Evolutionary conservation across 23 tunicate genomes (phyloP).

Genomic region (Clavelina lepadiformis): DNA sequence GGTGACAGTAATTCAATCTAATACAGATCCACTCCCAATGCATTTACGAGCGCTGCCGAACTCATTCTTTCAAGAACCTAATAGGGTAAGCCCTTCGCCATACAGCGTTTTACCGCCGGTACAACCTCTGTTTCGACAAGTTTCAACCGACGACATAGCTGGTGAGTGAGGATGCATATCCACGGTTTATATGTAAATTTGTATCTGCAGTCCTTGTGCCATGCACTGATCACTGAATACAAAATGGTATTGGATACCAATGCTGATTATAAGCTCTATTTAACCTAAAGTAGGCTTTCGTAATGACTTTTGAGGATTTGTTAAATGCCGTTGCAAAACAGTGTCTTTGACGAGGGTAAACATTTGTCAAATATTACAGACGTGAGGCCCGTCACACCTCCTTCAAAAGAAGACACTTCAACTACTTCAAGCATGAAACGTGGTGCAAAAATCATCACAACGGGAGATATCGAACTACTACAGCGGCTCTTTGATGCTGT

Average conservation of each 20-base stretch:
- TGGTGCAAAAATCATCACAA: constrained; percentile 13
- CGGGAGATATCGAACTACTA: constrained; percentile 67
- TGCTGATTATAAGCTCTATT: not conserved
- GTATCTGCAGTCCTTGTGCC: not conserved
- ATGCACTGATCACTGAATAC: not conserved
- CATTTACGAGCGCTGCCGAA: constrained; percentile 63
- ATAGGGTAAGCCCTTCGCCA: constrained; percentile 43
- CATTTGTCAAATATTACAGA: constrained; percentile 19
- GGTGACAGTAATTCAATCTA: not conserved
- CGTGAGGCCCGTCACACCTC: constrained; percentile 72
- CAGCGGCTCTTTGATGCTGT: constrained; percentile 70
- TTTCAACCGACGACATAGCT: constrained; percentile 43
- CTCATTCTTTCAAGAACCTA: constrained; percentile 91
- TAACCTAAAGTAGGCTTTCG: no score
- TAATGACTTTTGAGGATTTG: no score
- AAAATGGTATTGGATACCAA: not conserved
- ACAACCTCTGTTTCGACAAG: constrained; percentile 68
- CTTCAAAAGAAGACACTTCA: constrained; percentile 11
- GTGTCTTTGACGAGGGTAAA: no score
- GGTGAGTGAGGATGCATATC: constrained; percentile 40
- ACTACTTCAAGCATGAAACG: not conserved
- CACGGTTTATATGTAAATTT: no score
- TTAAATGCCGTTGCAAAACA: no score
- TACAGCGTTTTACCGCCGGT: constrained; percentile 85
- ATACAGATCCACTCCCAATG: constrained; percentile 64